phyloP scores from a whole-genome alignment of 2,888 invertebrate species.

The Chirona hameri region DNA sequence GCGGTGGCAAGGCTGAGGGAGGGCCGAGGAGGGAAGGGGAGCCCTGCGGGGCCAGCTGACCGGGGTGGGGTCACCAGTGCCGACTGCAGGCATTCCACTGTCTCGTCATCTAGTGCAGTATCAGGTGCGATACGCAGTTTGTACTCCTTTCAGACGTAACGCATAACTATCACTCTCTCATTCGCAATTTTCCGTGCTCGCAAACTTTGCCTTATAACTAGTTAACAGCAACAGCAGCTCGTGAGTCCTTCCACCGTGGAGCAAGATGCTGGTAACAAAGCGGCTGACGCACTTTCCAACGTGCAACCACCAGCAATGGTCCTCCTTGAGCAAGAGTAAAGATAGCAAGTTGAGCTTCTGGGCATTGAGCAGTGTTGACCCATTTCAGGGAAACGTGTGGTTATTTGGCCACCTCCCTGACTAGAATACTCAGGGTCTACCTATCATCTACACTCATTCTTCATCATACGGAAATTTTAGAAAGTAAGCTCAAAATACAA shows the following conservation, averaged over 20 bases:
- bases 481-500: too few relatives aligned
- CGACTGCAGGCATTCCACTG: not conserved
- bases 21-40: not conserved
- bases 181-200: not conserved
- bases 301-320: not conserved
- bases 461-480: too few relatives aligned
- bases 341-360: not conserved
- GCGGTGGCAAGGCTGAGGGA: not conserved
- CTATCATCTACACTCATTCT: not conserved
- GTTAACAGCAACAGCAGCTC: not conserved
- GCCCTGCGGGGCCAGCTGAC: not conserved
- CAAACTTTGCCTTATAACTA: not conserved
- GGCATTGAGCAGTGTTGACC: not conserved
- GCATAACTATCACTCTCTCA: not conserved
- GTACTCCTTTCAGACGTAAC: not conserved
- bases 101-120: too few relatives aligned
- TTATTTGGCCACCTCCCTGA: slow-evolving; percentile 22
- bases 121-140: not conserved
- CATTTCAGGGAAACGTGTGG: slow-evolving; percentile 8
- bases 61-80: not conserved
- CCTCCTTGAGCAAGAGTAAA: not conserved
- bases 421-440: slow-evolving; percentile 4
- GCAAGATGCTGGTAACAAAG: not conserved
- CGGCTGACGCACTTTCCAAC: not conserved
- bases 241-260: not conserved